Evolutionary conservation across 1,140 invertebrate species (phyloP), one percentile per base, ranked within the genome.

Genomic region (Stratiolaelaps scimitus): DNA sequence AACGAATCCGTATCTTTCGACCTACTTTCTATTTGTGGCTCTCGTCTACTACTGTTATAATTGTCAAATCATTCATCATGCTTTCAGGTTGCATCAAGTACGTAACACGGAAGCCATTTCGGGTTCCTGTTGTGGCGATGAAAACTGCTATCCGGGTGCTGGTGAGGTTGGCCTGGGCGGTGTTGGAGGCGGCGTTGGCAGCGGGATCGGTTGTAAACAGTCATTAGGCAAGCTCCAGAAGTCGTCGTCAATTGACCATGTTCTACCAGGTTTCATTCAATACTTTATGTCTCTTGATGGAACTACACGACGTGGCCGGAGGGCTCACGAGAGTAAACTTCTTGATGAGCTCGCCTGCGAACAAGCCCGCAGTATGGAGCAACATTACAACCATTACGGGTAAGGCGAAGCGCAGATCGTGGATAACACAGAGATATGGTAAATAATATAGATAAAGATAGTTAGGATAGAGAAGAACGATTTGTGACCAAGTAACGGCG

Each of bases 301-400:
- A n/a, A 60, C 53, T 29, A 23, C 34, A 13, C 26, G 53, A 5
- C 17, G 53, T 15, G 20, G 53, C 34, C 53, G 53, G 10, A 60
- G 34, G 10, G 26, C 26, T 60, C 53, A 60, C 15, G 53, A 60
- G 53, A 60, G 53, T 23, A 60, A 60, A 34, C 53, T 60, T 26
- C 53, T 60, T 34, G 53, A 60, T 26, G 53, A 60, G 53, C 23
- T 60, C 1, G 53, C 53, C 2, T 60, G 53, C 10, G 53, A 60
- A 60, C 53, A 60, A 60, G 53, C 53, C 2, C 53, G 53, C 6
- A 60, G 23, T 34, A 60, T 60, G 53, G 53, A 60, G 53, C 53
- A 60, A 34, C 53, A 60, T 23, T 60, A 60, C 53, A 60, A 60
- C 53, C 53, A 60, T 26, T 60, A 60, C 23, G 53, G 53, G 53